Evolutionary conservation across 2,888 invertebrate species (phyloP), one percentile per base, ranked within the genome.

Genomic region (Agrotis exclamationis): DNA sequence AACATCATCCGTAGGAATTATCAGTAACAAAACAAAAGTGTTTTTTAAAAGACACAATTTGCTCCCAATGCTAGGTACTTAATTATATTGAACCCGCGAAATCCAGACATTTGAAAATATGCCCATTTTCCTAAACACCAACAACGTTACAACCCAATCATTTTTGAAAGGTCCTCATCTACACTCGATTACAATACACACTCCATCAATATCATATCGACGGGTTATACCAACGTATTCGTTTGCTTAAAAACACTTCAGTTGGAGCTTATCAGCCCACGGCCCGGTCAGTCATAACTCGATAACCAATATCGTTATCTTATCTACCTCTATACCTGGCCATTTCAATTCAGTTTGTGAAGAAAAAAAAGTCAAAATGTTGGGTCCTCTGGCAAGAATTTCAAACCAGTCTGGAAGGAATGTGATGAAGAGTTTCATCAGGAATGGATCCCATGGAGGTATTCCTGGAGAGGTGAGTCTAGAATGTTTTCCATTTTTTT

Each of bases 371-470:
- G 58, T 77, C 58, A 94, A 93, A 90, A 96, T 96, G 96, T 86
- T 95, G 78, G 95, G 94, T 59, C 91, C 94, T 24, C 72, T 96
- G 53, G 92, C 93, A 9, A 95, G 93, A 76, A 92, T 94, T 89
- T 92, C 93, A 1, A 91, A 90, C 76, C 89, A 92, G 62, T 77
- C 89, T 24, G 93, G 93, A 1, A 93, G 92, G 66, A 94, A 91
- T 92, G 93, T 94, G 69, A 91, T 95, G 93, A 91, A 76, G 76
- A 93, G 77, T 54, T 88, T 90, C 59, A 79, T 95, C 6, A 93
- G 96, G 76, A 93, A 95, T 70, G 95, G 94, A 5, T 95, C 94
- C 3, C 88, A 93, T 78, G 96, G 96, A 13, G 95, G 95, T 1
- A 75, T 93, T 11, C 94, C 95, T 56, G 95, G 96, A 2, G 94